Evolutionary conservation across 2,113 vertebrate genomes (phyloP).

Genomic region (Rhineura floridana): DNA sequence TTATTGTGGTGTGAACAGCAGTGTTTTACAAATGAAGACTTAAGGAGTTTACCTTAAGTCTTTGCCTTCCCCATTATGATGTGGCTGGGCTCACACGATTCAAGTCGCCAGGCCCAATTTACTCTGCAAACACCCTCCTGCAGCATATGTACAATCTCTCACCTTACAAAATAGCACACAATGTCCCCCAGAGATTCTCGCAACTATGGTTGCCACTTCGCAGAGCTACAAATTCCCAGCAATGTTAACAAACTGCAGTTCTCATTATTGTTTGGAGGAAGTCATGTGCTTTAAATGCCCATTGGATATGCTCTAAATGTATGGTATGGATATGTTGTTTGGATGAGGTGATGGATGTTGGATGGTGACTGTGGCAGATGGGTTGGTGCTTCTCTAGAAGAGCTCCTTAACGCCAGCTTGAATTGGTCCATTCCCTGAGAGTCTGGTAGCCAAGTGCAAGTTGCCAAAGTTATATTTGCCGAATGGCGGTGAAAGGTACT

Average conservation of each 20-base stretch:
- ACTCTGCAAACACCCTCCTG: background rate
- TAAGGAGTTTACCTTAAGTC: no score
- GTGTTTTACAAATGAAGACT: background rate
- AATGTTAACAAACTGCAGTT: no score
- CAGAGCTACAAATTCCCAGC: no score
- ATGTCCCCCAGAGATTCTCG: no score
- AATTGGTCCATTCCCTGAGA: background rate
- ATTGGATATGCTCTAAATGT: no score
- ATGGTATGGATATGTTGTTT: background rate
- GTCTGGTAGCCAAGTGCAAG: background rate
- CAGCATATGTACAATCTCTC: background rate
- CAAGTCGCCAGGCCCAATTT: background rate
- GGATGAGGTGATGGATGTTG: background rate
- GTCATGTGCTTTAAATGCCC: no score
- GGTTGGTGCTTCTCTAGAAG: background rate
- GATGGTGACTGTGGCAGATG: background rate
- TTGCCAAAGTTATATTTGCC: background rate
- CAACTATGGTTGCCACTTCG: no score
- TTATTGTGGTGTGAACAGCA: no score
- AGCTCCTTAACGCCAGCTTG: background rate
- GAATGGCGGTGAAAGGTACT: background rate
- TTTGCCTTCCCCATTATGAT: background rate
- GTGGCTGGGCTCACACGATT: background rate
- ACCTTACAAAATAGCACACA: background rate
- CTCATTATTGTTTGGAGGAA: no score